phyloP scores from a whole-genome alignment of 2,113 vertebrate genomes.

The Turnix velox region DNA sequence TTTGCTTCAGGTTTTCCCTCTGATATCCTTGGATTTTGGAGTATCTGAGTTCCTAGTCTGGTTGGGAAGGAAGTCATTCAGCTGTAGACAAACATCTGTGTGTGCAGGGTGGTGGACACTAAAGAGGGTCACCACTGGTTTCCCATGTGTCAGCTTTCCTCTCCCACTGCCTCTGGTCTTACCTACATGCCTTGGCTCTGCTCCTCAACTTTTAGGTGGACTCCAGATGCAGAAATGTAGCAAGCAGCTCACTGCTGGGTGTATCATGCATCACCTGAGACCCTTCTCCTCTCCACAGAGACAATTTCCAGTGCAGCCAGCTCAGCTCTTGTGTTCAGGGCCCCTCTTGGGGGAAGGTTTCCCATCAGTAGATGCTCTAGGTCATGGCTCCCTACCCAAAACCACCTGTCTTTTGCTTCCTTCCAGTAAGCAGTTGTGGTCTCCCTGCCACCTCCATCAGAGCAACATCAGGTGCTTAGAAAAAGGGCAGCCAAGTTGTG shows the following conservation, averaged over 20 bases:
- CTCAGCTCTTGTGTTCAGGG: not conserved
- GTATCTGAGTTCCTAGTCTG: not conserved
- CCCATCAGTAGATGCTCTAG: not conserved
- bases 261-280: rapidly evolving
- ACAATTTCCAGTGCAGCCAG: not conserved
- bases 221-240: not conserved
- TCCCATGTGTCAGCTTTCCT: not conserved
- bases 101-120: not conserved
- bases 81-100: rapidly evolving
- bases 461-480: not conserved
- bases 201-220: not conserved
- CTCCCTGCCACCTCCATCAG: not conserved
- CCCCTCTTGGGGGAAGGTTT: not conserved
- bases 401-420: not conserved
- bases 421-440: not conserved
- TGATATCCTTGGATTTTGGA: not conserved
- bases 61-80: not conserved
- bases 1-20: not conserved
- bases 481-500: not conserved
- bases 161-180: not conserved
- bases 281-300: not conserved
- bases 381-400: not conserved
- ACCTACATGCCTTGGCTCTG: not conserved
- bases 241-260: not conserved
- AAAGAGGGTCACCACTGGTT: not conserved